Evolutionary conservation across 2,888 invertebrate species (phyloP), one percentile per base, ranked within the genome.

Genomic region (Oscheius onirici): DNA sequence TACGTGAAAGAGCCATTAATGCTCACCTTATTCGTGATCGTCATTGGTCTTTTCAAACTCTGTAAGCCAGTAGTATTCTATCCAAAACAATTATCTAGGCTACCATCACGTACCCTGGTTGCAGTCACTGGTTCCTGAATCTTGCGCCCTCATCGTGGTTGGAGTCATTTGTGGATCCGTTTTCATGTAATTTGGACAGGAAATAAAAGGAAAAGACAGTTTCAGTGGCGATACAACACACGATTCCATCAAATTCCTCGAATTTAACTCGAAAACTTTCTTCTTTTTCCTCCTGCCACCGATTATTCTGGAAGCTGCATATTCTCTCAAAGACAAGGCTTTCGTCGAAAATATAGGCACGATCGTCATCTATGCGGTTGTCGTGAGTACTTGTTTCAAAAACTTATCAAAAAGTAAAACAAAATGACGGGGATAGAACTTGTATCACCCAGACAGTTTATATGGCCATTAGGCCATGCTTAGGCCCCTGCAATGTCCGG

Each of bases 341-440:
- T 91, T 91, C 81, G 87, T 88, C 58, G 89, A 90, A 67, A 91
- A 91, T 79, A 75, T 91, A 22, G 90, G 90, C 60, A 90, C 90
- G 13, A 89, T 91, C 41, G 81, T 91, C 13, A 84, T 90, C 22
- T 91, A 89, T 79, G 91, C 91, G 13, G 89, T 91, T 13, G 78
- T 91, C 77, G 91, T 90, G 84, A 88, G 89, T 85, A n/a, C n/a
- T 13, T 40, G 13, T 17, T n/a, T 40, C n/a, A 2, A 44, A 22
- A 43, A 24, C 22, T 8, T n/a, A n/a, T n/a, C n/a, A n/a, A n/a
- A n/a, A n/a, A n/a, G n/a, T n/a, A n/a, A n/a, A n/a, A n/a, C n/a
- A n/a, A n/a, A n/a, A n/a, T n/a, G n/a, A n/a, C n/a, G n/a, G n/a
- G n/a, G n/a, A n/a, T n/a, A n/a, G n/a, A n/a, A n/a, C n/a, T n/a